A percentile compares a stretch with the other conserved stretches of the same genome.
Evolutionary conservation across 2,113 vertebrate genomes (phyloP).

Genomic region (Labeo catla): DNA sequence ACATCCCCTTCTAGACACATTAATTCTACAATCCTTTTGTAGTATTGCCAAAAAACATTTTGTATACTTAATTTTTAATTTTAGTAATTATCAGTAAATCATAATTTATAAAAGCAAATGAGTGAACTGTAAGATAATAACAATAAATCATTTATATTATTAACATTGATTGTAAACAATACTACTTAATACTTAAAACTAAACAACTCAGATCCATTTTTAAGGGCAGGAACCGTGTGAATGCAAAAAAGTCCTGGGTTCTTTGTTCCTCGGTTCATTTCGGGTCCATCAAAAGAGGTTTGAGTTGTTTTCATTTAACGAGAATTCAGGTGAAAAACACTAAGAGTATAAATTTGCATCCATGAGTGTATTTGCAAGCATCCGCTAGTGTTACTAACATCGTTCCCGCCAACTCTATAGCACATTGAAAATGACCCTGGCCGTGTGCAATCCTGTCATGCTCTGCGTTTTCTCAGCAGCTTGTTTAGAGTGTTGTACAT

Average conservation of each 20-base stretch:
- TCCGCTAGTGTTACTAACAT: neutral
- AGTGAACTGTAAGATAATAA: too few relatives aligned
- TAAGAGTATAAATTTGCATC: neutral
- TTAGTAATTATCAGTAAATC: too few relatives aligned
- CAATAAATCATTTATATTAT: neutral
- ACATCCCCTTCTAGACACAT: too few relatives aligned
- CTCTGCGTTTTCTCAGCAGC: conserved; percentile 1
- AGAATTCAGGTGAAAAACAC: neutral
- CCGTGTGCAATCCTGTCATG: neutral
- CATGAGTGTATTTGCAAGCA: neutral
- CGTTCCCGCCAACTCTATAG: neutral
- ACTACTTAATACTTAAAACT: neutral
- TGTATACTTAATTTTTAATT: too few relatives aligned
- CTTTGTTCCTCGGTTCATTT: neutral
- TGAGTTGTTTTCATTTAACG: neutral
- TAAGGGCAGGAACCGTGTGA: neutral
- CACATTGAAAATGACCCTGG: neutral
- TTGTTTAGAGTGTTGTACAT: conserved; percentile 41
- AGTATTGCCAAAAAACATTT: too few relatives aligned
- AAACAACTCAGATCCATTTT: neutral
- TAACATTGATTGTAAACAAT: neutral
- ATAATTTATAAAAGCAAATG: too few relatives aligned
- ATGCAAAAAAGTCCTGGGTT: neutral
- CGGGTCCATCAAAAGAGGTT: neutral
- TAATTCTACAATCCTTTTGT: too few relatives aligned